A percentile compares a stretch with the other conserved stretches of the same genome.
Conservation (phyloP, 2,888 invertebrate genomes). For the Arge pagana region DNA sequence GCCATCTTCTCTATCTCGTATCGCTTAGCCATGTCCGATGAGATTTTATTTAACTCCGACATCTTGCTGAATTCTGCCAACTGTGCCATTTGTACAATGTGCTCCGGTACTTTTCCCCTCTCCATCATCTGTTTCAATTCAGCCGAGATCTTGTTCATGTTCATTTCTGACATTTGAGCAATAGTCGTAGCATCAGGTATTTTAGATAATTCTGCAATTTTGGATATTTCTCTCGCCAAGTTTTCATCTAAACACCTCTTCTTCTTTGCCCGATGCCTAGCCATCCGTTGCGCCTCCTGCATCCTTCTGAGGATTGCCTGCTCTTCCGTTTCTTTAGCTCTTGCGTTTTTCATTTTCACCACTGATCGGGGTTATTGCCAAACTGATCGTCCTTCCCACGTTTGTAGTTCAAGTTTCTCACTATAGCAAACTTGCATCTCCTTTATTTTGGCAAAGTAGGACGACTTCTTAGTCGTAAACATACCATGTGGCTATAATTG, state of each 20-base stretch:
- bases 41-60: conserved; percentile 53
- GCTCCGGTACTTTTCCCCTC: conserved; percentile 55
- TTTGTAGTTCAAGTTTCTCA: conserved; percentile 47
- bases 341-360: conserved; percentile 55
- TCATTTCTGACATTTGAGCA: conserved; percentile 55
- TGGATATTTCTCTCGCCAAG: conserved; percentile 54
- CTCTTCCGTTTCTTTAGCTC: conserved; percentile 53
- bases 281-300: conserved; percentile 56
- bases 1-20: conserved; percentile 57
- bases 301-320: conserved; percentile 53
- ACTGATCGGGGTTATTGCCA: conserved; percentile 50
- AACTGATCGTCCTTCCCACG: conserved; percentile 49
- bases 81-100: conserved; percentile 57
- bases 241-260: conserved; percentile 55
- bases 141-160: conserved; percentile 57
- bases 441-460: conserved; percentile 41
- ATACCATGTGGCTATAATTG: conserved; percentile 31
- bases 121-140: conserved; percentile 57
- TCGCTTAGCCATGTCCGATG: conserved; percentile 54
- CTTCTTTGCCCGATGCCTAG: conserved; percentile 54
- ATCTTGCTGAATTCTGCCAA: conserved; percentile 55
- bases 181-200: conserved; percentile 54
- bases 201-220: conserved; percentile 54
- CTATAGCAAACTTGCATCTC: conserved; percentile 45
- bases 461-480: conserved; percentile 36